Evolutionary conservation across 1,140 invertebrate species (phyloP), one percentile per base, ranked within the genome.

Genomic region (Musca vetustissima): DNA sequence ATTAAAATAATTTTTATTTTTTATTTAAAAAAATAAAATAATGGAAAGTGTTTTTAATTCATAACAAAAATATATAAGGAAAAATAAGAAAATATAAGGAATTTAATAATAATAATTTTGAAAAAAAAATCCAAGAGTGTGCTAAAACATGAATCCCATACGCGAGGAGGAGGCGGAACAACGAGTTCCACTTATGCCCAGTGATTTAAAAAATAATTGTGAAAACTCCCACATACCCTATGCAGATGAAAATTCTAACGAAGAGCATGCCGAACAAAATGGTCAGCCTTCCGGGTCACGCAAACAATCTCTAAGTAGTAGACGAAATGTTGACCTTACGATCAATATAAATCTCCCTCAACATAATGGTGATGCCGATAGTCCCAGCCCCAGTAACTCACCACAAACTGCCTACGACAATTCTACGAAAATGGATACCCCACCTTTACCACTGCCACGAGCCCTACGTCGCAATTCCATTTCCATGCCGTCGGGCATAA

Each of bases 401-500:
- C 57, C 57, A 2, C 17, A 43, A 36, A 61, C 57, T 43, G 57
- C 57, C 28, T 61, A 28, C 4, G 57, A 61, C 43, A 19, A 36
- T 36, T 61, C 57, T 8, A 43, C 28, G 3, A 21, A 28, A 7
- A 21, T 61, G 6, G 57, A 61, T 9, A 36, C 57, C 0, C 57
- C 57, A 36, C 57, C 57, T 2, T 21, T 61, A 11, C 57, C 57
- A 9, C 19, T 61, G 32, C 25, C 57, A 1, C 57, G 57, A 2
- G 19, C 28, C 17, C 49, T 80, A 14, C 67, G 79, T 1, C 73
- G 79, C 2, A 81, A 81, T 68, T 81, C 79, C 1, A 81, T 81
- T 24, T 81, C 79, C 3, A 47, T 81, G 75, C 79, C 79, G 9
- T 74, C 74, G 72, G 79, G 79, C 43, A 78, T 81, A 1, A 79